These are phyloP conservation scores for fruit fly (Drosophila melanogaster) DNA, from an alignment of 1,140 invertebrate genomes.

Conservation along the genomic window DNA sequence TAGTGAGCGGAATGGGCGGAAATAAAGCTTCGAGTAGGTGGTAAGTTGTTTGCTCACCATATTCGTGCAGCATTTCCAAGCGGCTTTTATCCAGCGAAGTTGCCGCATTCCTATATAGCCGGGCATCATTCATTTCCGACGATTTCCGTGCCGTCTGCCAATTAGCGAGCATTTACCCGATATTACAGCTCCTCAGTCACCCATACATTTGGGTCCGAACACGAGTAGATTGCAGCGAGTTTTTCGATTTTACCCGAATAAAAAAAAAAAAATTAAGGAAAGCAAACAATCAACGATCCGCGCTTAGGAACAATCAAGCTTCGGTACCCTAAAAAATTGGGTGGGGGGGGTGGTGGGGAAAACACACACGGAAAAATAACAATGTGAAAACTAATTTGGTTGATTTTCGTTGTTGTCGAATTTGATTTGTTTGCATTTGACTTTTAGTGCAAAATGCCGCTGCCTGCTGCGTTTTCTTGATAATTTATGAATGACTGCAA, in stretches of 20 bases:
- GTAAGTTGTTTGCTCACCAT: slow-evolving; percentile 56
- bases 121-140: slow-evolving; percentile 55
- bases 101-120: slow-evolving; percentile 51
- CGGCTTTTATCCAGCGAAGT: slow-evolving; percentile 48
- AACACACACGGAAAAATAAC: slow-evolving; percentile 40
- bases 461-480: slow-evolving; percentile 72
- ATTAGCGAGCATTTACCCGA: slow-evolving; percentile 68
- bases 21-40: background rate
- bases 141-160: slow-evolving; percentile 71
- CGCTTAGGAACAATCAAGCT: slow-evolving; percentile 37
- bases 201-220: slow-evolving; percentile 12
- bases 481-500: slow-evolving; percentile 79
- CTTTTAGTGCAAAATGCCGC: slow-evolving; percentile 49
- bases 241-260: slow-evolving; percentile 49
- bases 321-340: slow-evolving; percentile 1
- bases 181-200: slow-evolving; percentile 41
- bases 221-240: slow-evolving; percentile 49
- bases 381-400: slow-evolving; percentile 73
- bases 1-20: slow-evolving; percentile 1
- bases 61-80: slow-evolving; percentile 49
- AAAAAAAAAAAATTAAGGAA: background rate
- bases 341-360: background rate
- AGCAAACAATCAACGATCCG: slow-evolving; percentile 19
- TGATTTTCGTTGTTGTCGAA: slow-evolving; percentile 39
- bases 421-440: slow-evolving; percentile 54